Conservation (phyloP, 2,797 vertebrate species). For the Melanotaenia boesemani region DNA sequence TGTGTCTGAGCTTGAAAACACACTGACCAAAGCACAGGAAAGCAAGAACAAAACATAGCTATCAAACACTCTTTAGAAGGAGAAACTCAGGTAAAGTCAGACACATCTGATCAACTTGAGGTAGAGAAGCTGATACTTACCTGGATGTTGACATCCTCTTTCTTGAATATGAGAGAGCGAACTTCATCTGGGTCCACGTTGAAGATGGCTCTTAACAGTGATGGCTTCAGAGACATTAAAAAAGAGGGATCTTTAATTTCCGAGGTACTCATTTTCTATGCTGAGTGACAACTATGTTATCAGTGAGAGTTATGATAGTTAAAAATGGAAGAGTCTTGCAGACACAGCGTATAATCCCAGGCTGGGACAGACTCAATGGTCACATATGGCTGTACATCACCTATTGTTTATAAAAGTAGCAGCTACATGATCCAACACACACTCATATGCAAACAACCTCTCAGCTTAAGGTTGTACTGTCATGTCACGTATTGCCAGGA, state of each 20-base stretch:
- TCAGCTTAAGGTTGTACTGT: constrained; percentile 14
- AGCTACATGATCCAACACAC: constrained; percentile 39
- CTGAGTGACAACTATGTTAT: constrained; percentile 45
- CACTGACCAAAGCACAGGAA: neutral
- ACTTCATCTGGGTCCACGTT: constrained; percentile 97
- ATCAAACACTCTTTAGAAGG: neutral
- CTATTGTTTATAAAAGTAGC: constrained; percentile 40
- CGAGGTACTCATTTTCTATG: constrained; percentile 38
- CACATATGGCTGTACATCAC: constrained; percentile 22
- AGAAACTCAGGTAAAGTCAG: neutral
- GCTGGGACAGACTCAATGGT: constrained; percentile 22
- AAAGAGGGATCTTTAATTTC: constrained; percentile 21
- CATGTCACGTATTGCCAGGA: neutral
- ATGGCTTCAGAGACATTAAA: constrained; percentile 84
- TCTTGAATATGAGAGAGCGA: constrained; percentile 96
- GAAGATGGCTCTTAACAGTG: constrained; percentile 97
- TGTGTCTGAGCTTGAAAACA: constrained; percentile 9
- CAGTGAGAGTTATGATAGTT: constrained; percentile 32
- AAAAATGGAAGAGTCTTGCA: constrained; percentile 24
- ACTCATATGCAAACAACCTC: neutral
- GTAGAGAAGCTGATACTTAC: constrained; percentile 68
- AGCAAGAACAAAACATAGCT: neutral
- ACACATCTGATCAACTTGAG: neutral
- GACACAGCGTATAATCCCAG: constrained; percentile 31
- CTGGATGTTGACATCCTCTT: constrained; percentile 98